phyloP scores from a whole-genome alignment of 2,888 invertebrate species.

The Lithophane leautieri region DNA sequence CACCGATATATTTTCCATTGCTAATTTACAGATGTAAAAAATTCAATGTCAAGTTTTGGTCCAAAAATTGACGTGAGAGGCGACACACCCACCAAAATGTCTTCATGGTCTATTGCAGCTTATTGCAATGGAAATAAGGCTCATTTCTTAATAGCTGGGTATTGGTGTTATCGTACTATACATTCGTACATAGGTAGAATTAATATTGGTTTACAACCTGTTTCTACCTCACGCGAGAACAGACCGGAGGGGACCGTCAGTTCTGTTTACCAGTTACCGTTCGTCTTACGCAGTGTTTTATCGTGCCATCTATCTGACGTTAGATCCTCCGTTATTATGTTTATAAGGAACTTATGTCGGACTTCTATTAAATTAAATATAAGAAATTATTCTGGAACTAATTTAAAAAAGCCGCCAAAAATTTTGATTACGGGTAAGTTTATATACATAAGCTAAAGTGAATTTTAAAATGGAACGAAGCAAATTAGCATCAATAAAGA shows the following conservation, averaged over 20 bases:
- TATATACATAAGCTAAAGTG: constrained; percentile 33
- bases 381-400: constrained; percentile 78
- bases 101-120: constrained; percentile 37
- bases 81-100: constrained; percentile 77
- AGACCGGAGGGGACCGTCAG: constrained; percentile 45
- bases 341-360: constrained; percentile 78
- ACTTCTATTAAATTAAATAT: constrained; percentile 73
- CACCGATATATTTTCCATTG: constrained; percentile 13
- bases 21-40: constrained; percentile 46
- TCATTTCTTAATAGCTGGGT: constrained; percentile 62
- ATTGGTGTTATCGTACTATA: constrained; percentile 31
- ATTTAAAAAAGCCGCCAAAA: constrained; percentile 83
- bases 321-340: constrained; percentile 70
- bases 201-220: constrained; percentile 75
- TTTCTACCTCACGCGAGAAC: constrained; percentile 75
- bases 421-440: constrained; percentile 91
- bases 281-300: constrained; percentile 77
- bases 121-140: constrained; percentile 64
- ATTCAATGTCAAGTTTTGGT: constrained; percentile 62
- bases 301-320: constrained; percentile 72
- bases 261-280: constrained; percentile 75
- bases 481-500: not conserved
- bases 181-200: constrained; percentile 43
- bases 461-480: constrained; percentile 4
- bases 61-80: constrained; percentile 38